Base-by-base conservation (phyloP, 2,113 vertebrate species). In the Accipiter virgatus region DNA sequence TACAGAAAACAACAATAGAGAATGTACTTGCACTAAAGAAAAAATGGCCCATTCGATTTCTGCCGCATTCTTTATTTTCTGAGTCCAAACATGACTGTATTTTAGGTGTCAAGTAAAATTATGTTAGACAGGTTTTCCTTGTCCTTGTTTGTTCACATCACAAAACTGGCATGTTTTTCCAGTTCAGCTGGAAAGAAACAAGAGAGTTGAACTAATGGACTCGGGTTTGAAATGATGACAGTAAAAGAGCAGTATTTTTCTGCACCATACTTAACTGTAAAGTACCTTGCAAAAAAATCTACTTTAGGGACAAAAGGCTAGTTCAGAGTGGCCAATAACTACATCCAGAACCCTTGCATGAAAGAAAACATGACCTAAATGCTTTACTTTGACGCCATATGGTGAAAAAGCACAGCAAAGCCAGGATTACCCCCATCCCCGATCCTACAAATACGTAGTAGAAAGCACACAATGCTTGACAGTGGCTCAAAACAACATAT, bases 71-170 rank as follows among this genome's bases (percentile, higher is more conserved):
- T 93, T 82, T 87, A 77, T 79, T 87, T 95, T 38, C 62, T 45
- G 48, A 88, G 52, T 52, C 58, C 17, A 85, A 88, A 82, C 16
- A 40, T n/a, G 21, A 65, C 74, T 75, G 40, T 78, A 93, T 87
- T 87, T 94, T 91, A 87, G 34, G 66, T 75, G 84, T 88, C 91
- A 95, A 88, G 45, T 83, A 66, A 90, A 95, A 95, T 95, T 95
- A 83, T 31, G 17, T 68, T 89, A 71, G 83, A 93, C 71, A 90
- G 21, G 22, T 77, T 87, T 84, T 87, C 62, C 75, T 82, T 80
- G 79, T 66, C 86, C 77, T 73, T 90, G 90, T 85, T 95, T 91
- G 67, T 90, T 87, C 62, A 56, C 32, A 84, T 90, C 86, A 97
- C 48, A 95, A 81, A 88, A 91, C 13, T 86, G 43, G 21, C 52